Conservation (phyloP, 1,140 invertebrate species). For the Lordiphosa clarofinis region DNA sequence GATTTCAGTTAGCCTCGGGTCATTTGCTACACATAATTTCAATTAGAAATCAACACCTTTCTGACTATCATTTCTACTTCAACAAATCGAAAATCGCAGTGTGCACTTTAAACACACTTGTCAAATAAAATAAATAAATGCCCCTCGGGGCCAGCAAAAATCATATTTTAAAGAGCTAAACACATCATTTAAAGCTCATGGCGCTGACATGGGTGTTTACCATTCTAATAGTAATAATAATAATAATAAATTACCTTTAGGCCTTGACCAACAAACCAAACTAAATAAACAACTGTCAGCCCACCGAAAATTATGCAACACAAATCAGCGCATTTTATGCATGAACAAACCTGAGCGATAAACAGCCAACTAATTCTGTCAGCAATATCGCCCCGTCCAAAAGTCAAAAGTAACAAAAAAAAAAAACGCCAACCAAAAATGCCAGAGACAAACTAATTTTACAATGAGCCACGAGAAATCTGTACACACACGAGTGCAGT, state of each 20-base stretch:
- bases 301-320: conserved; percentile 50
- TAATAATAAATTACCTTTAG: conserved; percentile 39
- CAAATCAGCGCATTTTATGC: conserved; percentile 57
- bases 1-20: too few relatives aligned
- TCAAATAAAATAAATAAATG: conserved; percentile 3
- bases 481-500: conserved; percentile 44
- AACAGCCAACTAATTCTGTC: conserved; percentile 53
- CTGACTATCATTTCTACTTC: background rate
- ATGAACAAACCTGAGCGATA: conserved; percentile 51
- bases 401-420: conserved; percentile 6
- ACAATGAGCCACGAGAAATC: conserved; percentile 34
- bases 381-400: conserved; percentile 1
- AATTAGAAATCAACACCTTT: conserved; percentile 6
- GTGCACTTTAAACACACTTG: conserved; percentile 11
- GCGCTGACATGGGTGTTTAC: conserved; percentile 17
- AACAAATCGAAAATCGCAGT: conserved; percentile 3
- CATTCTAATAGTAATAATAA: conserved; percentile 3
- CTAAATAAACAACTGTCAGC: conserved; percentile 43
- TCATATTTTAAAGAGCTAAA: conserved; percentile 10
- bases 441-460: conserved; percentile 54
- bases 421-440: conserved; percentile 13
- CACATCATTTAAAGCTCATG: conserved; percentile 14
- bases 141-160: background rate
- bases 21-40: too few relatives aligned
- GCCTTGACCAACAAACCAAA: conserved; percentile 11